A percentile compares a stretch with the other conserved stretches of the same genome.
Evolutionary conservation across 2,888 invertebrate species (phyloP).

Genomic region (Eutolmus rufibarbis): DNA sequence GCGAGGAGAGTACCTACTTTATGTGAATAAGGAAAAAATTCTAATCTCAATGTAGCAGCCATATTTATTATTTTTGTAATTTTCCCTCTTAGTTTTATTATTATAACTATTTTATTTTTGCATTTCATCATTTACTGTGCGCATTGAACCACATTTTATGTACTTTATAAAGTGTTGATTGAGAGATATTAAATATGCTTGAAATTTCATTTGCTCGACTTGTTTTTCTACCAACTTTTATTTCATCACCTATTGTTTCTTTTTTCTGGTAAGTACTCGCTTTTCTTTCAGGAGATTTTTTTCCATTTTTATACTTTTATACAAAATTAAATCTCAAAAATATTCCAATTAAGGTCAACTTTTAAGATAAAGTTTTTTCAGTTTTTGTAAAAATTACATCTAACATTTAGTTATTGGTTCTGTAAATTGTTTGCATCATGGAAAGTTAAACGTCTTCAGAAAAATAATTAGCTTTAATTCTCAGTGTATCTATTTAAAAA

Average conservation of each 20-base stretch:
- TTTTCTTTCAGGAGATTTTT: background rate
- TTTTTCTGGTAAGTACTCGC: background rate
- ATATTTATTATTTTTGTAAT: conserved; percentile 36
- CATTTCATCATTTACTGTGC: conserved; percentile 26
- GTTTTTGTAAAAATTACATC: too few relatives aligned
- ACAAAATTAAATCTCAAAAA: background rate
- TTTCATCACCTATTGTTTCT: background rate
- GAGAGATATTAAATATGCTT: conserved; percentile 37
- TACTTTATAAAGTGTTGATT: conserved; percentile 38
- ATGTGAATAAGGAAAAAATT: conserved; percentile 18
- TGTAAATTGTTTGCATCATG: too few relatives aligned
- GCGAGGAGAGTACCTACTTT: background rate
- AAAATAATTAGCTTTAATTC: too few relatives aligned
- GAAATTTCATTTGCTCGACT: background rate
- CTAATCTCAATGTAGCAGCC: conserved; percentile 22
- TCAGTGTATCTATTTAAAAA: too few relatives aligned
- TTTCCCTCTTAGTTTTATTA: conserved; percentile 12
- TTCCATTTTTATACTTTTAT: background rate
- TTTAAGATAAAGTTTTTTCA: too few relatives aligned
- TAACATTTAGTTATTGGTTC: too few relatives aligned
- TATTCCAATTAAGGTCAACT: too few relatives aligned
- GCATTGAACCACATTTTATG: conserved; percentile 23
- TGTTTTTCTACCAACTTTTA: background rate
- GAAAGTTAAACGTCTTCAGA: too few relatives aligned
- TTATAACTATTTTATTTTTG: background rate